A percentile compares a stretch with the other conserved stretches of the same genome.
Conservation (phyloP, 2,888 invertebrate genomes). For the Anoplius nigerrimus region DNA sequence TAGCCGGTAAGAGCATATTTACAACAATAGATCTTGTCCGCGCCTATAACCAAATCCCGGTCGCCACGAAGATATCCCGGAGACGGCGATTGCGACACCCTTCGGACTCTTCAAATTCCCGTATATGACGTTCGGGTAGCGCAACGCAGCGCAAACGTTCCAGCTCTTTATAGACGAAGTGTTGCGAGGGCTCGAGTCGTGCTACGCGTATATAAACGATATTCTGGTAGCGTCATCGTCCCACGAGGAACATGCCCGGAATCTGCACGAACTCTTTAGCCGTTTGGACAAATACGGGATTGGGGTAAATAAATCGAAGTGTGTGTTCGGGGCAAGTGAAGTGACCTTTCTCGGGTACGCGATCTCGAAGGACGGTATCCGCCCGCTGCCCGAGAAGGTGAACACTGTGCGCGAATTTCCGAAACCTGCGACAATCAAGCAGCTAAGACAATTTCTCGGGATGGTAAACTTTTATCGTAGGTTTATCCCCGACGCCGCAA, state of each 20-base stretch:
- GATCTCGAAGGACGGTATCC: not conserved
- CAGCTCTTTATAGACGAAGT: constrained; percentile 68
- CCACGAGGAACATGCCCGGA: not conserved
- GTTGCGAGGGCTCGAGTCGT: constrained; percentile 59
- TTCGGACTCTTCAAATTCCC: too few species aligned
- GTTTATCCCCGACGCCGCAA: not conserved
- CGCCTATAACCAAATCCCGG: constrained; percentile 5
- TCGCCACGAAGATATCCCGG: not conserved
- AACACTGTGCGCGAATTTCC: not conserved
- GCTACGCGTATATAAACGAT: constrained; percentile 65
- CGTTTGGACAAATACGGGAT: not conserved
- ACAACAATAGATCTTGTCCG: constrained; percentile 12
- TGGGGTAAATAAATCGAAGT: not conserved
- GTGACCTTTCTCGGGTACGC: not conserved
- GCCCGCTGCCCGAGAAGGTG: not conserved
- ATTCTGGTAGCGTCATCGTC: constrained; percentile 4
- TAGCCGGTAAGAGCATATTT: constrained; percentile 19
- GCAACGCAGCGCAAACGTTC: constrained; percentile 32
- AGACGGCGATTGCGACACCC: constrained; percentile 30
- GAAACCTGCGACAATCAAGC: not conserved
- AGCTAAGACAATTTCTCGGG: not conserved
- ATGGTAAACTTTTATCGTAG: not conserved
- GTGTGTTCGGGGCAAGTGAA: not conserved
- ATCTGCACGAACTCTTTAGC: not conserved
- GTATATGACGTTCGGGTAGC: constrained; percentile 57